A percentile compares a stretch with the other conserved stretches of the same genome.
Conservation (phyloP, 2,113 vertebrate genomes). For the Lamprotornis superbus region DNA sequence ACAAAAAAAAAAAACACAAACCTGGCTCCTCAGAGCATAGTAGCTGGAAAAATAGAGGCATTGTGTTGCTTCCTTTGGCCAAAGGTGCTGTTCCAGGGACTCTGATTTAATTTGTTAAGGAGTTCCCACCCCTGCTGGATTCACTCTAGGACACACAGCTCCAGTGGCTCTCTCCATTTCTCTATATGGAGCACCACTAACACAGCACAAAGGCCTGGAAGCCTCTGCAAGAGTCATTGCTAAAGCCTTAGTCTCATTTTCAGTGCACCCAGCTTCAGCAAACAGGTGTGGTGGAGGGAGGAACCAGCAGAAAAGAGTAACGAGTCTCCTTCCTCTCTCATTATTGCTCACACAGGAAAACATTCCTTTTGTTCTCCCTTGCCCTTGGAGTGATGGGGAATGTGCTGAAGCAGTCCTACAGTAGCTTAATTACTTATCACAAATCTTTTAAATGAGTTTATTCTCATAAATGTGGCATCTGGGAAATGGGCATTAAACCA, state of each 20-base stretch:
- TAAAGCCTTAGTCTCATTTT: not conserved
- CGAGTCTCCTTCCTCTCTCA: not conserved
- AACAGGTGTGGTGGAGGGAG: not conserved
- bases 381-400: slow-evolving; percentile 21
- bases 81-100: not conserved
- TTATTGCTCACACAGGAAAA: not conserved
- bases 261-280: not conserved
- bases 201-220: not conserved
- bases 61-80: not conserved
- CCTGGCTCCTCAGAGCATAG: not conserved
- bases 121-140: not conserved
- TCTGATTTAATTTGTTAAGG: not conserved
- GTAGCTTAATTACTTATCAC: slow-evolving; percentile 44
- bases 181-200: not conserved
- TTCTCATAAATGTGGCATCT: slow-evolving; percentile 35
- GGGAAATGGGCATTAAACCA: slow-evolving; percentile 34
- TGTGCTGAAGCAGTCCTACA: slow-evolving; percentile 10
- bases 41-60: not conserved
- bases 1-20: not conserved
- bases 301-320: not conserved
- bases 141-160: not conserved
- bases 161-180: not conserved
- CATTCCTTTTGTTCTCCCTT: not conserved
- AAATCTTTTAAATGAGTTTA: slow-evolving; percentile 60
- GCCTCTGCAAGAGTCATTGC: not conserved